Percentiles rank a stretch among this genome's conserved stretches.
These are phyloP conservation scores for Lepeophtheirus salmonis DNA, from an alignment of 1,140 invertebrate genomes.

Conservation along the genomic window DNA sequence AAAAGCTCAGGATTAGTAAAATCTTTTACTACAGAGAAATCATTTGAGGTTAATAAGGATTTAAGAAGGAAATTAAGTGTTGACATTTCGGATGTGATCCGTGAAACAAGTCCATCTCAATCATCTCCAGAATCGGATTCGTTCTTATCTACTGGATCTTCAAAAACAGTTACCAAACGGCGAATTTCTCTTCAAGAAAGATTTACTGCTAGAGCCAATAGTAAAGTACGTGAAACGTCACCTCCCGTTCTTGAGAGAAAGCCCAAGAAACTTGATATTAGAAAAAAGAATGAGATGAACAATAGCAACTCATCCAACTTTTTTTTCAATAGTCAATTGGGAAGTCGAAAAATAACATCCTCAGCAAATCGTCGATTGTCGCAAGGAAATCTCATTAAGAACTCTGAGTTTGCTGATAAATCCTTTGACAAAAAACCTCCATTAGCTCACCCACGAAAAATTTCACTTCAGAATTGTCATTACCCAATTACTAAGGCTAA, in stretches of 20 bases:
- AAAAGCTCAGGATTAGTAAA: not conserved
- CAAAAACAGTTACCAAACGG: too few relatives aligned
- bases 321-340: not conserved
- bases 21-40: not conserved
- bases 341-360: not conserved
- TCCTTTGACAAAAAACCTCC: not conserved
- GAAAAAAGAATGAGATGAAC: not conserved
- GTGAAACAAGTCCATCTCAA: not conserved
- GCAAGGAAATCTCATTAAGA: not conserved
- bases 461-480: not conserved
- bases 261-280: not conserved
- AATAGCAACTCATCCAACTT: not conserved
- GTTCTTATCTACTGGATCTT: too few relatives aligned
- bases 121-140: not conserved
- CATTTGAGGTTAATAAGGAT: not conserved
- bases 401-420: not conserved
- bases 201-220: not conserved
- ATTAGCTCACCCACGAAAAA: not conserved
- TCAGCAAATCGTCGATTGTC: not conserved
- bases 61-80: not conserved
- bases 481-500: not conserved
- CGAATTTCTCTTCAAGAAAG: not conserved
- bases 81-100: not conserved
- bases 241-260: too few relatives aligned
- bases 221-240: not conserved